These are phyloP conservation scores for Aleiodes testaceus DNA, from an alignment of 2,888 invertebrate species.

Conservation along the genomic window DNA sequence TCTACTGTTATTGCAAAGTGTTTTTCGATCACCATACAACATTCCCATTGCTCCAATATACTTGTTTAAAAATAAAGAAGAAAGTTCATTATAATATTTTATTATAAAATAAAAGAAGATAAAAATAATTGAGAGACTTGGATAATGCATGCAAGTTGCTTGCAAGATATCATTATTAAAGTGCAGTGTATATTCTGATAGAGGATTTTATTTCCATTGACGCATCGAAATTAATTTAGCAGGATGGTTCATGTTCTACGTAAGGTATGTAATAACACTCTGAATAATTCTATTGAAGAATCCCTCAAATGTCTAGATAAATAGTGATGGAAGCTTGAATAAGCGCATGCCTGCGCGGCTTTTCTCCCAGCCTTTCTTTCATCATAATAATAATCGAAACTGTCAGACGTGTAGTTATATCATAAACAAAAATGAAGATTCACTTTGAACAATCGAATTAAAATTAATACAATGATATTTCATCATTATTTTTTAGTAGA, in stretches of 20 bases:
- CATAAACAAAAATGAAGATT: not conserved
- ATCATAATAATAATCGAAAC: not conserved
- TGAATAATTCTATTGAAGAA: too few species aligned
- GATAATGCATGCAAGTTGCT: conserved; percentile 14
- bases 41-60: too few species aligned
- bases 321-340: too few species aligned
- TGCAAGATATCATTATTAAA: not conserved
- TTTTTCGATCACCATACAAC: too few species aligned
- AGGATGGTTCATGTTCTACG: conserved; percentile 64
- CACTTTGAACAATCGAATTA: too few species aligned
- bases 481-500: too few species aligned
- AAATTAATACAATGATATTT: too few species aligned
- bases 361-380: too few species aligned
- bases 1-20: conserved; percentile 9
- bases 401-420: not conserved
- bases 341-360: too few species aligned
- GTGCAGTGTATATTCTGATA: conserved; percentile 16
- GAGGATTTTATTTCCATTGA: conserved; percentile 35
- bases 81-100: too few species aligned
- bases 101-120: not conserved
- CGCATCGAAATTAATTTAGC: conserved; percentile 15
- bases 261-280: conserved; percentile 57
- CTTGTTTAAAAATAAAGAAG: too few species aligned
- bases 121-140: not conserved
- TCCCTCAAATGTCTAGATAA: too few species aligned